Evolutionary conservation across 2,113 vertebrate genomes (phyloP), one percentile per base, ranked within the genome.

Genomic region (Zosterops hypoxanthus): DNA sequence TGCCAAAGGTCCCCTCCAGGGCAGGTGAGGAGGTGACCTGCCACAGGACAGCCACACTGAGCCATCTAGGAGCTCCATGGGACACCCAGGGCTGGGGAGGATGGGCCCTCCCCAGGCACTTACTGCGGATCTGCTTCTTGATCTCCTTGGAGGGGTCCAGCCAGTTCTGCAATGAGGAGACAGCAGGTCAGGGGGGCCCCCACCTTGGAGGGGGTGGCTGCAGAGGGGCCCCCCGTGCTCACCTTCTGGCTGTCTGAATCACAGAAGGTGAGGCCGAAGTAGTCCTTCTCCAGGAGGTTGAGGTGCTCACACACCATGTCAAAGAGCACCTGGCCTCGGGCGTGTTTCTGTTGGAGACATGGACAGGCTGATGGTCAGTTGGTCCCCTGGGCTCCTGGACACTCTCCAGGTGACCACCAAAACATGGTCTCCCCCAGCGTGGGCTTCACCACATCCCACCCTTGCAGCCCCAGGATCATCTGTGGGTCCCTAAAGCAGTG

Each of bases 111-210:
- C 33, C 44, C 4, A 9, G 53, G 86, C 80, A 99, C 99, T 99
- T 97, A 99, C 99, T 99, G 97, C 98, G 98, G 96, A 99, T 99
- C 98, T 99, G 99, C 97, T 99, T 99, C 98, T 99, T 99, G 97
- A 99, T 99, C 97, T 99, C 99, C 97, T 99, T 99, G 96, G 99
- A 99, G 61, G 99, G 99, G 94, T 99, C 99, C 98, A 99, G 97
- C 99, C 99, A 99, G 95, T 99, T 98, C 98, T 98, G 97, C 83
- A 98, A 98, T 0, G 16, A 96, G 82, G 97, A 97, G 71, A 95
- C 13, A 92, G 63, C 20, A 68, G 53, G 72, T 97, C 56, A 97
- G 90, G 55, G 55, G 41, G 49, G 36, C 2, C 31, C 21, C 29
- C 20, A 56, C 17, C 82, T 20, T 1, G 3, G 42, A 92, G 17